Conservation (phyloP, 2,888 invertebrate species). For the Nymphalis polychloros region DNA sequence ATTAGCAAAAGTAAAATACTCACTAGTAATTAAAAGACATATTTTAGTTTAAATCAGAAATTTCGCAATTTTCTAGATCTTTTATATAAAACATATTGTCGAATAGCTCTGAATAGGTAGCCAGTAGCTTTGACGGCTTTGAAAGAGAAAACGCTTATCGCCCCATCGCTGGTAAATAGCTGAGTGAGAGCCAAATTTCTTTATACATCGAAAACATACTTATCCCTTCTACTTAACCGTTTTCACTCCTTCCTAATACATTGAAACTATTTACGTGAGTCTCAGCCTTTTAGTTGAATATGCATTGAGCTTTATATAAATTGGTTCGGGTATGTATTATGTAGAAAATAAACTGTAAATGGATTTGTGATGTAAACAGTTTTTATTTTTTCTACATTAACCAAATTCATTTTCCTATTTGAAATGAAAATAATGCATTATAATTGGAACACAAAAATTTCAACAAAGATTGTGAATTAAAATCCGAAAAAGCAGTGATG, state of each 20-base stretch:
- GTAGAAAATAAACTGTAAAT: background rate
- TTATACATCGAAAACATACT: conserved; percentile 72
- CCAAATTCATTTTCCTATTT: too few relatives aligned
- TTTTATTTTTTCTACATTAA: too few relatives aligned
- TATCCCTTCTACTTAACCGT: conserved; percentile 76
- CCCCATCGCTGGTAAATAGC: conserved; percentile 76
- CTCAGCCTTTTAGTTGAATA: conserved; percentile 23
- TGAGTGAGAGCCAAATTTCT: conserved; percentile 76
- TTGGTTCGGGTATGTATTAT: conserved; percentile 40
- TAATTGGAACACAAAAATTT: too few relatives aligned
- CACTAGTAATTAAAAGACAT: too few relatives aligned
- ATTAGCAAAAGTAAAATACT: too few relatives aligned
- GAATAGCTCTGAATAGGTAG: conserved; percentile 67
- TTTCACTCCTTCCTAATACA: conserved; percentile 44
- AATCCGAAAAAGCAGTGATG: too few relatives aligned
- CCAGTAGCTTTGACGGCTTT: conserved; percentile 77
- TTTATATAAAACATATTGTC: conserved; percentile 73
- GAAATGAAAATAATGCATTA: too few relatives aligned
- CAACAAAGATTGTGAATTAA: too few relatives aligned
- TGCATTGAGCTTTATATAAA: conserved; percentile 9
- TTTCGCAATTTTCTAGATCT: conserved; percentile 59
- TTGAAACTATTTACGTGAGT: conserved; percentile 28
- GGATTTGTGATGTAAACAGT: too few relatives aligned
- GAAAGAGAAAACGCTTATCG: conserved; percentile 80
- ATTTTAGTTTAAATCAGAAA: conserved; percentile 2